Conservation (phyloP, 2,888 invertebrate genomes). For the Chrysotoxum bicinctum region DNA sequence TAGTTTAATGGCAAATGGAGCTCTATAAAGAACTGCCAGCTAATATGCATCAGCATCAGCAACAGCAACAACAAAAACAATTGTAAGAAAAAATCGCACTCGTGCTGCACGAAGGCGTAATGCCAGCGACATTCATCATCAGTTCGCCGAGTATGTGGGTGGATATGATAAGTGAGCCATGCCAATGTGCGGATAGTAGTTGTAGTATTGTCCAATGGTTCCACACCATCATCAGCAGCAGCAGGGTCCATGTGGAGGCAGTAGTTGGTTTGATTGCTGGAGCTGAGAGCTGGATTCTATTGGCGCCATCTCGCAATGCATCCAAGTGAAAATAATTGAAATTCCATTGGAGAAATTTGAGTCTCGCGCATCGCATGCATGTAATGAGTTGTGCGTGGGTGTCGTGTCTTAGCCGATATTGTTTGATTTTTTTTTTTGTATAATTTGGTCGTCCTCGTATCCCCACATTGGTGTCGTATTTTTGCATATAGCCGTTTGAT, state of each 20-base stretch:
- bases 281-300: constrained; percentile 40
- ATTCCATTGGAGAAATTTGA: constrained; percentile 71
- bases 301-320: constrained; percentile 51
- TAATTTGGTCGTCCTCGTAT: neutral
- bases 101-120: constrained; percentile 62
- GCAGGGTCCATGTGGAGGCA: constrained; percentile 48
- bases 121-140: constrained; percentile 62
- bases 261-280: neutral
- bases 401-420: constrained; percentile 35
- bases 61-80: neutral
- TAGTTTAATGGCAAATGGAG: constrained; percentile 41
- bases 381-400: constrained; percentile 59
- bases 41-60: neutral
- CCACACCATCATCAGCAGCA: neutral
- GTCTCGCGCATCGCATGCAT: constrained; percentile 49
- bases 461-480: neutral
- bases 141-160: constrained; percentile 44
- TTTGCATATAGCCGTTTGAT: neutral
- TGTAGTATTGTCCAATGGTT: constrained; percentile 21
- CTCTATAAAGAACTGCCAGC: constrained; percentile 5
- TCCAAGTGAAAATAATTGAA: constrained; percentile 69
- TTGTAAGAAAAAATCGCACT: constrained; percentile 24
- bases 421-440: neutral
- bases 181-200: constrained; percentile 28
- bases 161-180: constrained; percentile 53